phyloP scores from a whole-genome alignment of 2,888 invertebrate genomes.

The Linhomoeus sp. region DNA sequence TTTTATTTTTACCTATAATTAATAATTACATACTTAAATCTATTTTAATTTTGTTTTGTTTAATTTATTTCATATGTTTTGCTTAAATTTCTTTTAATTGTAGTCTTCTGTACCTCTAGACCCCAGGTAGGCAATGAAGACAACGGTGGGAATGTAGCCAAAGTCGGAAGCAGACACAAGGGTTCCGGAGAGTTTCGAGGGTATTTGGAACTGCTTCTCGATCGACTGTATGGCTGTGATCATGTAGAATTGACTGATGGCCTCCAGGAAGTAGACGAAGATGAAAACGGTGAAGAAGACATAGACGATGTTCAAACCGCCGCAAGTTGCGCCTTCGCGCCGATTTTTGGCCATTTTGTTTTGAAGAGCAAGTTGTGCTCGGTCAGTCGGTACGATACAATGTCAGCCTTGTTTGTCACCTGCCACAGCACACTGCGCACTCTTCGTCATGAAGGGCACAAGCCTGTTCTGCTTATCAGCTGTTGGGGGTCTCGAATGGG shows the following conservation, averaged over 20 bases:
- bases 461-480: too few relatives aligned
- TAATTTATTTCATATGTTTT: conserved; percentile 3
- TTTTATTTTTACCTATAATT: too few relatives aligned
- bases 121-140: conserved; percentile 23
- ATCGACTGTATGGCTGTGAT: conserved; percentile 24
- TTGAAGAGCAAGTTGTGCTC: too few relatives aligned
- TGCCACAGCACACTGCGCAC: too few relatives aligned
- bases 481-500: too few relatives aligned
- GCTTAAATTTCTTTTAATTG: not conserved
- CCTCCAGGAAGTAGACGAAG: conserved; percentile 24
- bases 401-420: too few relatives aligned
- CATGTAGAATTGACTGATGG: conserved; percentile 27
- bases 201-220: conserved; percentile 26
- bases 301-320: conserved; percentile 1
- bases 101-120: conserved; percentile 8
- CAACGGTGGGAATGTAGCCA: conserved; percentile 23
- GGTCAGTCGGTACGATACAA: too few relatives aligned
- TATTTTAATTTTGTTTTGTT: too few relatives aligned
- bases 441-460: too few relatives aligned
- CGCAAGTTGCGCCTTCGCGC: not conserved
- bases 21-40: too few relatives aligned
- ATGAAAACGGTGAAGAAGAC: conserved; percentile 19
- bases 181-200: conserved; percentile 20
- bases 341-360: too few relatives aligned
- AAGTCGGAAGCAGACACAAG: conserved; percentile 27